These are phyloP conservation scores for Aphidius ervi DNA, from an alignment of 1,140 invertebrate genomes.

Conservation along the genomic window DNA sequence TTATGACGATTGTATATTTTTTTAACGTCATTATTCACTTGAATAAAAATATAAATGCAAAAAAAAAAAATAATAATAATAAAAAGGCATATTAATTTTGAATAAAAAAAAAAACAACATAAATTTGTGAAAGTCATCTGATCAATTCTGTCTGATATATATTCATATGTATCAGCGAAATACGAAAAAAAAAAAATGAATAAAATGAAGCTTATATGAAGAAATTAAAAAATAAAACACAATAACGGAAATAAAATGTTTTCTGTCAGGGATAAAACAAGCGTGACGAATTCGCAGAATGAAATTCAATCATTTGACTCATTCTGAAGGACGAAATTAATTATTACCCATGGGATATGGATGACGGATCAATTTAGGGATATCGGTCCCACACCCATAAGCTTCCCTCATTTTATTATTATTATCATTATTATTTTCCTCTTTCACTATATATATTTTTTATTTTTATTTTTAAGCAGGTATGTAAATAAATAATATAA, in stretches of 20 bases:
- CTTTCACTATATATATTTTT: not conserved
- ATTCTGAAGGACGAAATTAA: conserved; percentile 17
- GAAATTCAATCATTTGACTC: conserved; percentile 20
- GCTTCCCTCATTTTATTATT: not conserved
- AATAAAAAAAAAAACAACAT: not conserved
- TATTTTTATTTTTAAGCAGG: too few species aligned
- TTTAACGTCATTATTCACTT: not conserved
- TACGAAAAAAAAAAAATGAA: not conserved
- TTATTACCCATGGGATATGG: conserved; percentile 16
- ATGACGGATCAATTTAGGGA: conserved; percentile 20
- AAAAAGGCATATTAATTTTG: too few species aligned
- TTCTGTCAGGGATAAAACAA: conserved; percentile 17
- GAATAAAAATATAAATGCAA: not conserved
- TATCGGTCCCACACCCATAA: conserved; percentile 14
- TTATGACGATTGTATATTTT: conserved; percentile 5
- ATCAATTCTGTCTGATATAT: too few species aligned
- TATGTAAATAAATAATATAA: not conserved
- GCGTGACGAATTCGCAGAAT: conserved; percentile 20
- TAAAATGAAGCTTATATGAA: too few species aligned
- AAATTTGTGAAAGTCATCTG: conserved; percentile 1
- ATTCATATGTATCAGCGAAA: not conserved
- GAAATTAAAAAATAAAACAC: too few species aligned
- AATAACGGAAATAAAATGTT: conserved; percentile 16
- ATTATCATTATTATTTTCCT: not conserved
- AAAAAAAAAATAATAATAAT: not conserved